Base-by-base conservation (phyloP, 2,113 vertebrate species). In the Ictalurus punctatus region DNA sequence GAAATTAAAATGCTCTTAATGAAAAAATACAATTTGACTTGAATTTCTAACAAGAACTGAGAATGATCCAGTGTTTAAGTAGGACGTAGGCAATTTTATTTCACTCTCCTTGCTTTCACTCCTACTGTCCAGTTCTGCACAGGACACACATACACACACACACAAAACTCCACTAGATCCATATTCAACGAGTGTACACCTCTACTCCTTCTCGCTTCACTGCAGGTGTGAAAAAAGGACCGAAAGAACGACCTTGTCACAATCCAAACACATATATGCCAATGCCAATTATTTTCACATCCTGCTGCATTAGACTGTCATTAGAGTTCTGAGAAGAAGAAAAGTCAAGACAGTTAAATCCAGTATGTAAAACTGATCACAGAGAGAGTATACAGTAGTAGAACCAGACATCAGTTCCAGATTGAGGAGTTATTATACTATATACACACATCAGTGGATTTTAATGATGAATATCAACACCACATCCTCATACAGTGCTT, bases 201-300 rank as follows among this genome's bases (percentile, higher is more conserved):
- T 44, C 74, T 40, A 44, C 37, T 78, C 74, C 74, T 23, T 78
- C 74, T 48, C 40, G 37, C 74, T 78, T 78, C 74, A 78, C 74
- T 78, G 74, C 74, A 78, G 44, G 74, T 78, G 74, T 48, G 40
- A 78, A 48, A 78, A 48, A 25, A 4, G 23, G 73, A 76, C 37
- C 23, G 16, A 76, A 76, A 25, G 73, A 21, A 37, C 9, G 73
- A 78, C 74, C 74, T 78, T 78, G 74, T 78, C 40, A 78, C 37
- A 48, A 9, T 78, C 74, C 74, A 25, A 78, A 78, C 74, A 44
- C 74, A 48, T 48, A 48, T 78, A 34, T 34, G 34, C 34, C 34
- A 48, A 48, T 23, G 74, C 6, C 74, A 78, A 78, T 78, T 48
- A 78, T 78, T 78, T 48, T 78, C 74, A 44, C 37, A 48, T 78